Evolutionary conservation across 2,888 invertebrate species (phyloP).

Genomic region (Ophonus ardosiacus): DNA sequence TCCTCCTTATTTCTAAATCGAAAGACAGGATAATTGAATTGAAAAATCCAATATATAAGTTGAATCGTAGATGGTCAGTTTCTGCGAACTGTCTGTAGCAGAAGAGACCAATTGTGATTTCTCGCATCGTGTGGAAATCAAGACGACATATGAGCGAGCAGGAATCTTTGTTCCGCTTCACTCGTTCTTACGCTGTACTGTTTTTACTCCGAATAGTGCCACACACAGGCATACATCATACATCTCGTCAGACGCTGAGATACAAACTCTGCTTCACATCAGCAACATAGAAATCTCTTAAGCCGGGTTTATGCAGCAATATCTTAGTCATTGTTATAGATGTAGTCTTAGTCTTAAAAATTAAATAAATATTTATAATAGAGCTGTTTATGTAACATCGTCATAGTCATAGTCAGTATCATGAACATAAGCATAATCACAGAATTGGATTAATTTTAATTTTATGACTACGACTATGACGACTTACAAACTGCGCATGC

Average conservation of each 20-base stretch:
- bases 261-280: conserved; percentile 7
- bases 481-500: no score
- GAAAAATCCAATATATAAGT: conserved; percentile 59
- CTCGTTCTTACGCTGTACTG: conserved; percentile 47
- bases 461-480: no score
- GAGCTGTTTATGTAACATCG: no score
- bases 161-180: conserved; percentile 52
- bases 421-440: no score
- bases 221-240: conserved; percentile 11
- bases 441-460: no score
- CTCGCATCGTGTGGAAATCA: conserved; percentile 55
- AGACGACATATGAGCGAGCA: conserved; percentile 55
- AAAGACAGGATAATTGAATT: conserved; percentile 59
- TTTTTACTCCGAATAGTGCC: conserved; percentile 45
- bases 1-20: background rate
- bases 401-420: no score
- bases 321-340: no score
- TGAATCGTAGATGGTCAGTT: conserved; percentile 58
- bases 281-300: background rate
- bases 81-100: background rate
- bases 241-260: background rate
- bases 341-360: no score
- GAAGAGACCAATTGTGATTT: conserved; percentile 50
- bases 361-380: no score
- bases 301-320: background rate